These are phyloP conservation scores for Microtus ochrogaster DNA, from an alignment of 2,113 vertebrate species.

Conservation along the genomic window DNA sequence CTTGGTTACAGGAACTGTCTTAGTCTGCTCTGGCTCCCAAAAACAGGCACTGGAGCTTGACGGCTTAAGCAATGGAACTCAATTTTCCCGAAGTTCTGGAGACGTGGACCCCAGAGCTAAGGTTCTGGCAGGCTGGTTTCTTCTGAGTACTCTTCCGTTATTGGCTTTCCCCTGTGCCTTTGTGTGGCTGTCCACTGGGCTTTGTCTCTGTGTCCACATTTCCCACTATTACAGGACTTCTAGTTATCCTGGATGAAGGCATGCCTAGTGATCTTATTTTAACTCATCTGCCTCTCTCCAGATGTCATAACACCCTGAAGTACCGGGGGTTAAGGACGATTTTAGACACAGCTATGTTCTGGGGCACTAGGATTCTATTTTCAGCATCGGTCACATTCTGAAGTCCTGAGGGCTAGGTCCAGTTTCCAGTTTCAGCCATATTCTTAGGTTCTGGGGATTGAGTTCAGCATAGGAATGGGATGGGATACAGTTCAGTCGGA, in stretches of 20 bases:
- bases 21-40: not conserved
- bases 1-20: not conserved
- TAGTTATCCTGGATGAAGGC: not conserved
- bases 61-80: not conserved
- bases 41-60: not conserved
- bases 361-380: not conserved
- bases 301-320: not conserved
- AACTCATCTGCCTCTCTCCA: not conserved
- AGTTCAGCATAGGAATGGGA: not conserved
- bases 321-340: not conserved
- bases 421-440: not conserved
- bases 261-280: not conserved
- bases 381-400: not conserved
- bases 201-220: not conserved
- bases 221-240: not conserved
- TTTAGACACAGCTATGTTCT: not conserved
- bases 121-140: not conserved
- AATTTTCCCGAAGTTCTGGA: not conserved
- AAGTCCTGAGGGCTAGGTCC: not conserved
- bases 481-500: not conserved
- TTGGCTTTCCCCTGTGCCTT: not conserved
- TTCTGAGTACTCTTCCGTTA: not conserved
- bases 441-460: not conserved
- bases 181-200: not conserved
- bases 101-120: not conserved